phyloP scores from a whole-genome alignment of 92 coral and sea anemone species.

The Palythoa grandiflora region DNA sequence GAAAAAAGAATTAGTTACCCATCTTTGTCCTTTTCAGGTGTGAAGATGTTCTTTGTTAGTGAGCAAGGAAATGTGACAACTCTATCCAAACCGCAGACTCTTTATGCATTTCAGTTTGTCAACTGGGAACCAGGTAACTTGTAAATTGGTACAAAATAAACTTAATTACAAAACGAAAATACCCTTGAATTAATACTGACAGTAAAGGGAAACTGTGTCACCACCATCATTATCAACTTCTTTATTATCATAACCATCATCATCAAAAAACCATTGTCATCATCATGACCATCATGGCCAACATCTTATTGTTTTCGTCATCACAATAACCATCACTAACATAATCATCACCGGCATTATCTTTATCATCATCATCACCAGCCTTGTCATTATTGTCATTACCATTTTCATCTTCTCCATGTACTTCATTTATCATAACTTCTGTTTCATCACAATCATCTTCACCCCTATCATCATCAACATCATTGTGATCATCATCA shows the following conservation, averaged over 20 bases:
- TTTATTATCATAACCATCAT: background rate
- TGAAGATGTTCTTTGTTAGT: slow-evolving; percentile 96
- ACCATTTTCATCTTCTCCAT: background rate
- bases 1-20: too few species aligned
- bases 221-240: background rate
- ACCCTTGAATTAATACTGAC: background rate
- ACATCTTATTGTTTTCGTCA: background rate
- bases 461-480: background rate
- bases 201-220: background rate
- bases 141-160: background rate
- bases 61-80: slow-evolving; percentile 92
- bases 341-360: background rate
- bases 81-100: slow-evolving; percentile 90
- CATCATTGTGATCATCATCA: background rate
- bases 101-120: slow-evolving; percentile 88
- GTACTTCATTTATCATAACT: background rate
- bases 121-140: slow-evolving; percentile 85
- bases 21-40: slow-evolving; percentile 61
- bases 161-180: background rate
- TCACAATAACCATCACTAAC: background rate
- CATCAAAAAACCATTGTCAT: background rate
- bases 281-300: background rate
- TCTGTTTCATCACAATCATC: background rate
- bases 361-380: background rate
- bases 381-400: background rate